Conservation (phyloP, 2,888 invertebrate species). For the Trachelus stipa region DNA sequence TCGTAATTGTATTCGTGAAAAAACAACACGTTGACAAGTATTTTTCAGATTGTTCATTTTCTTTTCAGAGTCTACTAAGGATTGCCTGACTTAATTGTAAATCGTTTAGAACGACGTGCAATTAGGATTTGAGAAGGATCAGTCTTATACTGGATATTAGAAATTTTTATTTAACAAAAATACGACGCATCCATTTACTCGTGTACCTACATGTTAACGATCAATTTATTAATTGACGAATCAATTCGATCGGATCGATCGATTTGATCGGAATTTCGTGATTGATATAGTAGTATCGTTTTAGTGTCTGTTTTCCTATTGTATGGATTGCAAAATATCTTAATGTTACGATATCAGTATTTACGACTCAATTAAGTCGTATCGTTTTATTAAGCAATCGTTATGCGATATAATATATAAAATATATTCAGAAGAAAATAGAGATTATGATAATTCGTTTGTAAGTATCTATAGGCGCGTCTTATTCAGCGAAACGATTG, state of each 20-base stretch:
- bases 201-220: not conserved
- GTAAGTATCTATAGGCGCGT: not conserved
- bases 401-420: not conserved
- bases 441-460: not conserved
- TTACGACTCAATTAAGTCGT: not conserved
- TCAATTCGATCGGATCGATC: no score
- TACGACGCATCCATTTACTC: not conserved
- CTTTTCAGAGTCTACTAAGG: not conserved
- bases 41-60: not conserved
- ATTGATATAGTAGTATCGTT: not conserved
- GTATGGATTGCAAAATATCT: not conserved
- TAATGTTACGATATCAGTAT: not conserved
- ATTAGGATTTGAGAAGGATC: not conserved
- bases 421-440: not conserved
- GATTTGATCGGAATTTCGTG: not conserved
- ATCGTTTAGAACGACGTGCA: not conserved
- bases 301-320: not conserved
- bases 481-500: not conserved
- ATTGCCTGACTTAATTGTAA: not conserved
- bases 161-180: not conserved
- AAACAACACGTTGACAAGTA: not conserved
- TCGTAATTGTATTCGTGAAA: not conserved
- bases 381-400: not conserved
- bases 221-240: not conserved
- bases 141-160: not conserved